phyloP scores from a whole-genome alignment of 2,888 invertebrate species.

The Pogonocherus hispidulus region DNA sequence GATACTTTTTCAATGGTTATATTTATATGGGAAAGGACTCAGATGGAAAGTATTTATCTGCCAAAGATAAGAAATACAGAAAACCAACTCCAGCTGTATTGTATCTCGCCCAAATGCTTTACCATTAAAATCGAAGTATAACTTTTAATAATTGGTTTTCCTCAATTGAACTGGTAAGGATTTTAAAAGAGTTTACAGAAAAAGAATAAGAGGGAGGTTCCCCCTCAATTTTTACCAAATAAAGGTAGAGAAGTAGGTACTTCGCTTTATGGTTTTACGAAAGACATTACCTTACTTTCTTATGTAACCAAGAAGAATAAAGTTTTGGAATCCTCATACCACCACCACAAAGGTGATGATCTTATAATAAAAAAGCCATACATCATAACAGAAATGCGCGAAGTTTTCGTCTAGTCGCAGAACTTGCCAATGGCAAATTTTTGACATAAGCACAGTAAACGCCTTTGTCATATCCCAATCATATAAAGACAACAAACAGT shows the following conservation, averaged over 20 bases:
- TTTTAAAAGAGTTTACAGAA: background rate
- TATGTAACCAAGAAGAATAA: constrained; percentile 32
- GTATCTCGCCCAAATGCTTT: constrained; percentile 24
- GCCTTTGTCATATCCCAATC: too few species aligned
- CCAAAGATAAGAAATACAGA: constrained; percentile 18
- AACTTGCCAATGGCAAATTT: constrained; percentile 29
- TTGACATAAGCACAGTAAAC: too few species aligned
- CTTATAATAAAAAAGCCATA: constrained; percentile 27
- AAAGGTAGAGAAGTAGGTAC: constrained; percentile 1
- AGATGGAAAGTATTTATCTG: constrained; percentile 23
- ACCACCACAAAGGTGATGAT: constrained; percentile 27
- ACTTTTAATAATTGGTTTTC: constrained; percentile 38
- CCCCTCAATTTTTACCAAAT: constrained; percentile 23
- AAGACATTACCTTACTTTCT: constrained; percentile 30
- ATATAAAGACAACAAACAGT: too few species aligned
- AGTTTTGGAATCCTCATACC: constrained; percentile 32
- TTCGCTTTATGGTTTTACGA: constrained; percentile 32
- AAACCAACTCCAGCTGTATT: constrained; percentile 34
- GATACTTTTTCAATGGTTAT: constrained; percentile 38
- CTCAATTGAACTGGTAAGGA: constrained; percentile 24
- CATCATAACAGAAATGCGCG: constrained; percentile 37
- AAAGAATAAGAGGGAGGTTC: constrained; percentile 14
- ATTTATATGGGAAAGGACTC: constrained; percentile 29
- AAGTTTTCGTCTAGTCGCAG: constrained; percentile 20
- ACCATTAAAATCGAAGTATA: constrained; percentile 25